These are phyloP conservation scores for Melikaiella ostensackeni DNA, from an alignment of 2,888 invertebrate genomes.

Conservation along the genomic window DNA sequence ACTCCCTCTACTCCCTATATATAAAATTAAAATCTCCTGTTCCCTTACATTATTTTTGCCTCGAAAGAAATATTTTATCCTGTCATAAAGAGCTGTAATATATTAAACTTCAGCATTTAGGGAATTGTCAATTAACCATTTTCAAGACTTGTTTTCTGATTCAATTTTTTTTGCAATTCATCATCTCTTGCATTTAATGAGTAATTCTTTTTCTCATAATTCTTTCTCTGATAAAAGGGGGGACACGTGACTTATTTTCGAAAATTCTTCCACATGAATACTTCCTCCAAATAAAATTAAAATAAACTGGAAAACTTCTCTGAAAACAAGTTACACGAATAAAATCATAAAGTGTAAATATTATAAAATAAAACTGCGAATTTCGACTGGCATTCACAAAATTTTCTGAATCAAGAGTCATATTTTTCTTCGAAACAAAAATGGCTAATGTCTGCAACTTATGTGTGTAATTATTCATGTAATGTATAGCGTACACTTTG, in stretches of 20 bases:
- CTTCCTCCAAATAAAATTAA: background rate
- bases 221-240: too few relatives aligned
- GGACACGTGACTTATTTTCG: background rate
- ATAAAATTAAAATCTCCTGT: background rate
- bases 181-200: background rate
- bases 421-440: slow-evolving; percentile 17
- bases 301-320: slow-evolving; percentile 4
- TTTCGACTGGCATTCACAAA: slow-evolving; percentile 35
- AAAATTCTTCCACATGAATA: background rate
- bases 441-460: background rate
- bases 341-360: background rate
- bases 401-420: slow-evolving; percentile 6
- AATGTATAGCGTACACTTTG: slow-evolving; percentile 8
- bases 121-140: background rate
- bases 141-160: background rate
- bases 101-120: background rate
- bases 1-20: too few relatives aligned
- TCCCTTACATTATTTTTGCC: background rate
- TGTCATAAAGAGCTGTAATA: background rate
- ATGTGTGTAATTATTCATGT: slow-evolving; percentile 17
- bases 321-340: background rate
- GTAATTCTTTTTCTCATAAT: background rate
- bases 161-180: background rate
- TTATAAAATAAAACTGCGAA: background rate
- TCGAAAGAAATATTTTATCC: background rate